Evolutionary conservation across 2,113 vertebrate species (phyloP).

Genomic region (Amphilophus citrinellus): DNA sequence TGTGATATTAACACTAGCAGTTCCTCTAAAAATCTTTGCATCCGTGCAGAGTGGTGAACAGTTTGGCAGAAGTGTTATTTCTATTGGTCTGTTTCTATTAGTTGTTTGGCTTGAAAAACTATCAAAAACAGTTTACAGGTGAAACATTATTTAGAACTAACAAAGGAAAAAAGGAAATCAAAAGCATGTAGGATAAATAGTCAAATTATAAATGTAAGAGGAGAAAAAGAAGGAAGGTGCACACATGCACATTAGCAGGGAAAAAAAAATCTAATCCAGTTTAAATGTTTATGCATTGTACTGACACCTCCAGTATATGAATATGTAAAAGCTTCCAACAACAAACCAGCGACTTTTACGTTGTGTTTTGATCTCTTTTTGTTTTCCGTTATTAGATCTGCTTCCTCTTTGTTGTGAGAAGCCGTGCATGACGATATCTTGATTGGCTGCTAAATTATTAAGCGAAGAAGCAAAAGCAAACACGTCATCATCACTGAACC

Average conservation of each 20-base stretch:
- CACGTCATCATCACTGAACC: conserved; percentile 36
- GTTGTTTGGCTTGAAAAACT: not conserved
- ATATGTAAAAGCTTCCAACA: not conserved
- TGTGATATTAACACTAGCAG: not conserved
- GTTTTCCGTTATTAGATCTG: conserved; percentile 38
- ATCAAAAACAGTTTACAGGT: not conserved
- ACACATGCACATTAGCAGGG: too few species aligned
- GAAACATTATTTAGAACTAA: not conserved
- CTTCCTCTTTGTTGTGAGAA: conserved; percentile 36
- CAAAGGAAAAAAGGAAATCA: not conserved
- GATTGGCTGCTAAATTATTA: conserved; percentile 70
- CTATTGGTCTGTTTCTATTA: too few species aligned
- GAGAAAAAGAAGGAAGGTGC: too few species aligned
- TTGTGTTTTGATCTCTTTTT: conserved; percentile 17
- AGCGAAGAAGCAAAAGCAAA: conserved; percentile 35
- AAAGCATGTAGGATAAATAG: too few species aligned
- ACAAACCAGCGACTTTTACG: not conserved
- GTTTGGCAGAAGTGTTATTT: not conserved
- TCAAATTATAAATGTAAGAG: too few species aligned
- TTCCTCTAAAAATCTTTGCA: not conserved
- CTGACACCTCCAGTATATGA: not conserved
- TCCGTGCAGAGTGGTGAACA: not conserved
- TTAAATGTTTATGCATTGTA: not conserved
- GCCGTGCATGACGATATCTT: conserved; percentile 41
- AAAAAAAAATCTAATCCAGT: too few species aligned